These are phyloP conservation scores for Mimumesa dahlbomi DNA, from an alignment of 2,888 invertebrate species.

Conservation along the genomic window DNA sequence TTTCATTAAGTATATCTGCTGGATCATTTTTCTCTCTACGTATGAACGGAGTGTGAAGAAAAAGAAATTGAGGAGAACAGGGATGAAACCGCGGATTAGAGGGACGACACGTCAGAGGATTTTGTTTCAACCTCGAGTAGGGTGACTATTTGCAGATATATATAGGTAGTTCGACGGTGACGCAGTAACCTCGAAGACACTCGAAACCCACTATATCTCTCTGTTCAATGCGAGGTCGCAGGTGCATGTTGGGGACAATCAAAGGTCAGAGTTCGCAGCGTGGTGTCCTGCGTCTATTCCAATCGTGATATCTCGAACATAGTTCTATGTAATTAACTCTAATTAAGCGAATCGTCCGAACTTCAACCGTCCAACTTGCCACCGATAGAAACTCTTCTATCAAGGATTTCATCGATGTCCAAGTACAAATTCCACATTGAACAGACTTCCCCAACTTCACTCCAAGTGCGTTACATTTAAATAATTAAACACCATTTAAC, in stretches of 20 bases:
- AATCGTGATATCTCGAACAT: constrained; percentile 17
- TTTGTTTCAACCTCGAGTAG: no score
- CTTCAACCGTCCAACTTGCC: no score
- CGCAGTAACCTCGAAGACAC: constrained; percentile 9
- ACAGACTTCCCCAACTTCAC: background rate
- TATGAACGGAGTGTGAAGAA: no score
- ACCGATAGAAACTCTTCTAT: no score
- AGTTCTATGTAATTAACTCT: constrained; percentile 41
- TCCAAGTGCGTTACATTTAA: no score
- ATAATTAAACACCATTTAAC: no score
- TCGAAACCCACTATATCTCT: constrained; percentile 11
- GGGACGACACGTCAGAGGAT: no score
- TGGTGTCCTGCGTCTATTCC: constrained; percentile 9
- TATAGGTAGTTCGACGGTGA: constrained; percentile 7
- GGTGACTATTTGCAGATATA: background rate
- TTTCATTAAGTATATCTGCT: no score
- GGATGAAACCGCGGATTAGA: no score
- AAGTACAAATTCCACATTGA: background rate
- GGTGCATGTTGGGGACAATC: constrained; percentile 9
- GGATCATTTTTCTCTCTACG: no score
- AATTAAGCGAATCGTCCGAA: constrained; percentile 48
- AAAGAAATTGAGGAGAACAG: no score
- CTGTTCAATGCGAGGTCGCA: constrained; percentile 16
- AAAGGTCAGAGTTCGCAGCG: constrained; percentile 48
- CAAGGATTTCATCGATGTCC: no score